These are phyloP conservation scores for Centruroides vittatus DNA, from an alignment of 1,140 invertebrate species.

Conservation along the genomic window DNA sequence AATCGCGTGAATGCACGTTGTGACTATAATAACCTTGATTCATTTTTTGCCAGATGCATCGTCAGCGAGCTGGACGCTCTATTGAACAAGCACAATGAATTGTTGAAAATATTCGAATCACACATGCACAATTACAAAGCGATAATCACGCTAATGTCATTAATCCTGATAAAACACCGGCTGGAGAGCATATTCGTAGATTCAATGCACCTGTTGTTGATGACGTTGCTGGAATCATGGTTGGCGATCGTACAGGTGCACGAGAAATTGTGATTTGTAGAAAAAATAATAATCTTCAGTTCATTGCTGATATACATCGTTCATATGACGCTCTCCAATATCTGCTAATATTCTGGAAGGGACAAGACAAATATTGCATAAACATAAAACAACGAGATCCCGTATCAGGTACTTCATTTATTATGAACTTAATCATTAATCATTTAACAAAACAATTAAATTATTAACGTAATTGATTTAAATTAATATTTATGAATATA, in stretches of 20 bases:
- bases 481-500: background rate
- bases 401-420: background rate
- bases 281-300: constrained; percentile 16
- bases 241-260: constrained; percentile 26
- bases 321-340: constrained; percentile 16
- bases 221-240: constrained; percentile 31
- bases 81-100: background rate
- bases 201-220: constrained; percentile 25
- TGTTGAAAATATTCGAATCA: background rate
- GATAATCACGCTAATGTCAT: background rate
- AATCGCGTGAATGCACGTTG: too few relatives aligned
- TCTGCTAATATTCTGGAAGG: constrained; percentile 15
- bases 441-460: constrained; percentile 7
- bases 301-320: constrained; percentile 13
- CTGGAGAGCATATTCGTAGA: constrained; percentile 26
- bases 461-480: too few relatives aligned
- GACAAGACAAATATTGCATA: constrained; percentile 14
- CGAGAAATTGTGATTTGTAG: constrained; percentile 28
- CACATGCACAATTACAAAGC: constrained; percentile 5
- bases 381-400: background rate
- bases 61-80: too few relatives aligned
- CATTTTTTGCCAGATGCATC: too few relatives aligned
- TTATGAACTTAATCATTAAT: background rate
- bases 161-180: constrained; percentile 22
- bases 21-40: too few relatives aligned